Base-by-base conservation (phyloP, 2,113 vertebrate genomes). In the Thunnus thynnus region DNA sequence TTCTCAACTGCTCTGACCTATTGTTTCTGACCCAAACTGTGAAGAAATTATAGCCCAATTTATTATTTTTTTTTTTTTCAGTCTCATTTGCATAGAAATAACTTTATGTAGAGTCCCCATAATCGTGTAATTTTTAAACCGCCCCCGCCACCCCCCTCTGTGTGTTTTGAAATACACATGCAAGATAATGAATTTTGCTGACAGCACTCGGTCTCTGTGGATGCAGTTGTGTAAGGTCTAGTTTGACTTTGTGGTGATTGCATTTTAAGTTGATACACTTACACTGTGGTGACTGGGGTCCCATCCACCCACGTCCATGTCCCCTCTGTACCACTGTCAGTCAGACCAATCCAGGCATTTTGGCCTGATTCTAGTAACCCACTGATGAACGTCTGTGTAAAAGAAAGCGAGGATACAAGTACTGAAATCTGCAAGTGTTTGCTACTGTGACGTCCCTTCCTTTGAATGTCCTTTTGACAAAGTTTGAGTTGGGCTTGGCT, bases 221-320 rank as follows among this genome's bases (percentile, higher is more conserved):
- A 47, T 55, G 55, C 18, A 22, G 27, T 20, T 66, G 54, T n/a
- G 56, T 20, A 36, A 61, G 5, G 22, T 60, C 20, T 65, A 51
- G n/a, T 56, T 25, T 51, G 17, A 25, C 12, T 1, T 25, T 41
- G 44, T 25, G 13, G 44, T 47, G 47, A 41, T 16, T 27, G 25
- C 8, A 51, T 30, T 30, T 52, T 55, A 4, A 22, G 13, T 18
- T 27, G 11, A 41, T 0, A 9, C 17, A 5, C 2, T 78, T 57
- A 91, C 89, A 0, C 0, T 6, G 9, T 56, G 8, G 54, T 87
- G 65, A 80, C 2, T 0, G 51, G 50, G 1, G 77, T 78, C 55
- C 78, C 82, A 13, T 91, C 91, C 71, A 85, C 79, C 91, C 91
- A 92, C 36, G 1, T 78, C 89, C 91, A 92, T 0, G 3, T 36